These are phyloP conservation scores for Drosophila pseudotakahashii DNA, from an alignment of 2,888 invertebrate genomes.

Conservation along the genomic window DNA sequence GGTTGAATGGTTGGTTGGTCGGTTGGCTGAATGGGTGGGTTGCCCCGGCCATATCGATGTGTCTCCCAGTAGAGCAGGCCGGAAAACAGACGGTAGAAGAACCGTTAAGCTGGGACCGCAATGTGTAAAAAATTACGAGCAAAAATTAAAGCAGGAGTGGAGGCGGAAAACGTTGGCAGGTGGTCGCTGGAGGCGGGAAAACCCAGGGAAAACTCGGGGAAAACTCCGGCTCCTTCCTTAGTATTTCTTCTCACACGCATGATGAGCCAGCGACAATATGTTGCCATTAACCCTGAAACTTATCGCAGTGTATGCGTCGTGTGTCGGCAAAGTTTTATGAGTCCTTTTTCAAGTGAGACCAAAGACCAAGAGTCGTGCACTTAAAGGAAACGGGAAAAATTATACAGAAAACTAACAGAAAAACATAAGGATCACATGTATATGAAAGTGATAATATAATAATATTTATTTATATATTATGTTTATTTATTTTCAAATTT, in stretches of 20 bases:
- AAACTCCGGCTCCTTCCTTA: slow-evolving; percentile 10
- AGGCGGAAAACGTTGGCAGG: slow-evolving; percentile 45
- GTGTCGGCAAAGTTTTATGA: slow-evolving; percentile 13
- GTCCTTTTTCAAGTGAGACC: slow-evolving; percentile 9
- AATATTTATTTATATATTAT: no score
- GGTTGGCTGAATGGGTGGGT: slow-evolving; percentile 15
- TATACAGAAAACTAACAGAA: background rate
- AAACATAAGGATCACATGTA: background rate
- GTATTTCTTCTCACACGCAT: slow-evolving; percentile 53
- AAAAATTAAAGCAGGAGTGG: slow-evolving; percentile 50
- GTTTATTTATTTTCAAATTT: no score
- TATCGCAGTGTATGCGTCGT: slow-evolving; percentile 37
- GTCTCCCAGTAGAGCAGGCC: slow-evolving; percentile 82
- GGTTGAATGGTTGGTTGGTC: slow-evolving; percentile 12
- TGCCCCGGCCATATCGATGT: slow-evolving; percentile 76
- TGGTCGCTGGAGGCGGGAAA: slow-evolving; percentile 38
- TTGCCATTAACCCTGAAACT: slow-evolving; percentile 82
- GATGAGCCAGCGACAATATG: slow-evolving; percentile 83
- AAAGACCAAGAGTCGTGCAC: slow-evolving; percentile 12
- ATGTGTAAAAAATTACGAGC: slow-evolving; percentile 81
- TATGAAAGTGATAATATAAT: no score
- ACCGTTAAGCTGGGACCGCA: slow-evolving; percentile 80
- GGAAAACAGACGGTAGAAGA: slow-evolving; percentile 68
- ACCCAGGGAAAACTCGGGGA: slow-evolving; percentile 5
- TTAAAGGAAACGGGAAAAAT: slow-evolving; percentile 5